Evolutionary conservation across 2,113 vertebrate species (phyloP).

Genomic region (Ochotona curzoniae): DNA sequence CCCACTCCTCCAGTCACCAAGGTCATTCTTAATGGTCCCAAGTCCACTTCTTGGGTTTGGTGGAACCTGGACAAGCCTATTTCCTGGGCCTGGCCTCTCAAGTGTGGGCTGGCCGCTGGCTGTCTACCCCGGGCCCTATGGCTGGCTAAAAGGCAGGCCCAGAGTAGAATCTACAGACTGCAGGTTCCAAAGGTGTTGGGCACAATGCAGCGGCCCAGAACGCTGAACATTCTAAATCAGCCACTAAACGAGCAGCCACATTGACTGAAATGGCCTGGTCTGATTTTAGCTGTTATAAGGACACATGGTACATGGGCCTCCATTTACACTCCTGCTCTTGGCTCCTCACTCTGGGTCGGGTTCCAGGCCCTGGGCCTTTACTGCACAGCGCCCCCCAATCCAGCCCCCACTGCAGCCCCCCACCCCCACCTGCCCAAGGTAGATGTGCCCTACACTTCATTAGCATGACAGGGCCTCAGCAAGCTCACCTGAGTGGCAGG

Average conservation of each 20-base stretch:
- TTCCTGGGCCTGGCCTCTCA: not conserved
- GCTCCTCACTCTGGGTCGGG: not conserved
- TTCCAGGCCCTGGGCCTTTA: not conserved
- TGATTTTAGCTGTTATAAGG: not conserved
- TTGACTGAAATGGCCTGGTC: not conserved
- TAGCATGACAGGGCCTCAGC: not conserved
- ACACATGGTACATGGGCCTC: not conserved
- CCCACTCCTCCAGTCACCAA: not conserved
- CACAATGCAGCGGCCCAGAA: not conserved
- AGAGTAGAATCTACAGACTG: not conserved
- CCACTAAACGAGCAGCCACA: not conserved
- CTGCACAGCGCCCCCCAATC: not conserved
- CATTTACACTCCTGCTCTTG: not conserved
- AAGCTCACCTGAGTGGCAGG: constrained; percentile 94
- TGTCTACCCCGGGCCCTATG: not conserved
- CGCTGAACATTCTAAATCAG: constrained; percentile 29
- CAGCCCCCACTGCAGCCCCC: not conserved
- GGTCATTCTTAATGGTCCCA: not conserved
- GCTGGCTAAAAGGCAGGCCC: not conserved
- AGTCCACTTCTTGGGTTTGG: not conserved
- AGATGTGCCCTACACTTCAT: not conserved
- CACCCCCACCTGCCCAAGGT: not conserved
- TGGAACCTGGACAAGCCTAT: not conserved
- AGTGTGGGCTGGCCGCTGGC: not conserved
- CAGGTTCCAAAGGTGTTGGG: not conserved